Conservation (phyloP, 2,113 vertebrate species). For the Pelodiscus sinensis region DNA sequence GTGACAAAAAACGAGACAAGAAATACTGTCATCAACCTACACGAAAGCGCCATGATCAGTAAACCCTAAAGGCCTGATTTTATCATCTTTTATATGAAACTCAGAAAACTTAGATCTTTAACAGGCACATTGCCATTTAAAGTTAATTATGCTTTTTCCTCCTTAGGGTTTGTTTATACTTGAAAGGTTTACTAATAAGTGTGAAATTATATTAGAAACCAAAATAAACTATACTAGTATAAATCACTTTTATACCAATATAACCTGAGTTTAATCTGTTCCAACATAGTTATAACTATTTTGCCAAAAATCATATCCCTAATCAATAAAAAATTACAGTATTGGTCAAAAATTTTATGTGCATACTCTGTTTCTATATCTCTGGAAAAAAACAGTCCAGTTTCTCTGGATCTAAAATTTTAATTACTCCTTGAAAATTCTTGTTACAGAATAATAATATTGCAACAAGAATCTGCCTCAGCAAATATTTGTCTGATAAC, state of each 20-base stretch:
- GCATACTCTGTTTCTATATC: neutral
- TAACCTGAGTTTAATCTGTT: neutral
- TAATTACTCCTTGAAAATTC: neutral
- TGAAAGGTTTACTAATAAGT: neutral
- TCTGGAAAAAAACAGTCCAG: neutral
- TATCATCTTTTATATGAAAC: accelerated
- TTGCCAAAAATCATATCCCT: neutral
- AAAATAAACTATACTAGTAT: neutral
- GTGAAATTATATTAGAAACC: neutral
- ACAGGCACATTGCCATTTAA: neutral
- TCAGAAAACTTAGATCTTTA: accelerated
- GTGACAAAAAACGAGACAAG: neutral
- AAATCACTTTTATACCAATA: neutral
- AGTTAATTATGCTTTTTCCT: neutral
- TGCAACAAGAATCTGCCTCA: accelerated
- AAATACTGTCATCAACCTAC: neutral
- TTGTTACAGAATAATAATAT: neutral
- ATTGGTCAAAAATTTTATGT: neutral
- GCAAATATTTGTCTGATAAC: neutral
- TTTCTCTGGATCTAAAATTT: neutral
- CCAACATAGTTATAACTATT: neutral
- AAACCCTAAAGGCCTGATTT: neutral
- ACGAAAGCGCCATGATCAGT: neutral
- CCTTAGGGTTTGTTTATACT: neutral
- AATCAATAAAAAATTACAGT: neutral